A percentile compares a stretch with the other conserved stretches of the same genome.
phyloP scores from a whole-genome alignment of 2,888 invertebrate genomes.

The Leptarthrus brevirostris region DNA sequence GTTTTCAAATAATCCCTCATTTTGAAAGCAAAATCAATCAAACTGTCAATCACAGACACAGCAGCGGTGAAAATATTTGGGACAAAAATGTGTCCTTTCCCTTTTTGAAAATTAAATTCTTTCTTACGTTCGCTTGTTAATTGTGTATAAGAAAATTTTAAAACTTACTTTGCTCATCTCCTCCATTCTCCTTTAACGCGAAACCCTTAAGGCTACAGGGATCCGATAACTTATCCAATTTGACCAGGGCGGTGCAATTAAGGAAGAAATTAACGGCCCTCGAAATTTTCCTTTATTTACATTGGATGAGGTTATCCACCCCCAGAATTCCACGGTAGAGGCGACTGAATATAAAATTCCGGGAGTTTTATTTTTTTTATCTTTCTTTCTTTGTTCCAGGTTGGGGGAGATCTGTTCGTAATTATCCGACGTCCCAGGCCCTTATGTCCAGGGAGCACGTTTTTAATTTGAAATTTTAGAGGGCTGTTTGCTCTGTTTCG shows the following conservation, averaged over 20 bases:
- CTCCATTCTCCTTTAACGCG: background rate
- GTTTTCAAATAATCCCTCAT: background rate
- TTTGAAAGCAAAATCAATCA: constrained; percentile 25
- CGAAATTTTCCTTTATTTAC: constrained; percentile 28
- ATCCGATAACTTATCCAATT: constrained; percentile 46
- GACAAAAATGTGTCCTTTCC: constrained; percentile 23
- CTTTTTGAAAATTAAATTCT: constrained; percentile 34
- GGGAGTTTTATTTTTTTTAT: background rate
- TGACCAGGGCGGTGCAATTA: constrained; percentile 45
- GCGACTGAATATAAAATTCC: constrained; percentile 43
- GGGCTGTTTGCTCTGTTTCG: constrained; percentile 36
- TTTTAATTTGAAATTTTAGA: constrained; percentile 52
- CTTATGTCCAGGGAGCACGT: constrained; percentile 47
- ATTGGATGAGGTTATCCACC: constrained; percentile 40
- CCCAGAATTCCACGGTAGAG: constrained; percentile 6
- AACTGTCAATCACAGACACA: constrained; percentile 30
- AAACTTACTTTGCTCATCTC: constrained; percentile 13
- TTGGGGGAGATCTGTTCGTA: constrained; percentile 16
- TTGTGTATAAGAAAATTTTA: constrained; percentile 22
- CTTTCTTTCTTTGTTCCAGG: background rate
- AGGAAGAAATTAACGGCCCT: constrained; percentile 35
- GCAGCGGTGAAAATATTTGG: background rate
- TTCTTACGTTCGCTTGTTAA: constrained; percentile 1
- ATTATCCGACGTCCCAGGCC: constrained; percentile 19
- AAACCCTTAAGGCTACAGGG: background rate